These are phyloP conservation scores for Morone saxatilis DNA, from an alignment of 2,113 vertebrate genomes.

Conservation along the genomic window DNA sequence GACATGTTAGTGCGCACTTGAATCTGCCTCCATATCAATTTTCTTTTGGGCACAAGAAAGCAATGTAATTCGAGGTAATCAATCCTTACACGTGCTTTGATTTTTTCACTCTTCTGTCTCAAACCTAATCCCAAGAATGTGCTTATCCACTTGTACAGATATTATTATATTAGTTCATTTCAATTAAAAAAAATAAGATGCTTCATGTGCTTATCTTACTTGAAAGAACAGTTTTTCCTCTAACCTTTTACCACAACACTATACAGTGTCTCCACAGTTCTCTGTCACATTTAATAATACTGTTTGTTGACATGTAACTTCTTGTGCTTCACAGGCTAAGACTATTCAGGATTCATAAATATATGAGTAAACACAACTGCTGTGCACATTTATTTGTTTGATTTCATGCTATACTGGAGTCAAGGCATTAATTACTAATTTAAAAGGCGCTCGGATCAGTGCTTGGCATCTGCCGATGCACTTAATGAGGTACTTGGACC, in stretches of 20 bases:
- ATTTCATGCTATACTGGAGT: slow-evolving; percentile 27
- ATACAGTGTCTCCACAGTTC: background rate
- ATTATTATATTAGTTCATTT: too few relatives aligned
- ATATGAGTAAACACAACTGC: slow-evolving; percentile 22
- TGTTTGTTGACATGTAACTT: slow-evolving; percentile 15
- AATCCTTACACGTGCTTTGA: background rate
- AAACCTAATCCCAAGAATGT: background rate
- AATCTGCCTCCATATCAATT: too few relatives aligned
- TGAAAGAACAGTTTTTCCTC: background rate
- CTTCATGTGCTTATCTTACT: background rate
- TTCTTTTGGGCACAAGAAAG: too few relatives aligned
- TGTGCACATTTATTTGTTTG: slow-evolving; percentile 6
- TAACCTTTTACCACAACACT: slow-evolving; percentile 7
- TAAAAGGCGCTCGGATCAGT: slow-evolving; percentile 15
- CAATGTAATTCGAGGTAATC: background rate
- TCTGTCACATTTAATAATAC: background rate
- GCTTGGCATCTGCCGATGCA: slow-evolving; percentile 29
- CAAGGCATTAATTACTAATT: slow-evolving; percentile 41
- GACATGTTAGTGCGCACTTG: too few relatives aligned
- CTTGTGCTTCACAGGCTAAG: background rate
- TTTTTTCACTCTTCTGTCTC: background rate
- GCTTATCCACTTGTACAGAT: background rate
- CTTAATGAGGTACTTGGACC: slow-evolving; percentile 24
- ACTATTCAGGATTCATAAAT: slow-evolving; percentile 1
- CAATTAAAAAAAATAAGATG: too few relatives aligned